These are phyloP conservation scores for Zosterops japonicus DNA, from an alignment of 2,113 vertebrate species.

Conservation along the genomic window DNA sequence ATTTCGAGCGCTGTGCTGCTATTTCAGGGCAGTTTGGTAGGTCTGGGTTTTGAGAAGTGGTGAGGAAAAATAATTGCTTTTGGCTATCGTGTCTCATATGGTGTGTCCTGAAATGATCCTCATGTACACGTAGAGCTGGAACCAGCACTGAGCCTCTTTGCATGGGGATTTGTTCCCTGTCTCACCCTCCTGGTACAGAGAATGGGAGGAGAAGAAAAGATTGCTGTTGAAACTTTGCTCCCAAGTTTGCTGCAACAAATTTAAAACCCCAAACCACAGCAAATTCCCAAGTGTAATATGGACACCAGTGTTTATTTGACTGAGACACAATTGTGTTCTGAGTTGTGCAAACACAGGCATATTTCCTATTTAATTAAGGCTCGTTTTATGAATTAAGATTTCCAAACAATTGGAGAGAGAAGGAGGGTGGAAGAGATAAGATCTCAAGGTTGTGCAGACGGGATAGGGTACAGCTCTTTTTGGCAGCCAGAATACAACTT, in stretches of 20 bases:
- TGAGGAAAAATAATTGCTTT: conserved; percentile 45
- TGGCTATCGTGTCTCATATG: not conserved
- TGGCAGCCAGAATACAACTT: not conserved
- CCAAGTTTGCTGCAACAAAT: not conserved
- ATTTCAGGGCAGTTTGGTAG: conserved; percentile 38
- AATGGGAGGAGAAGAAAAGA: conserved; percentile 9
- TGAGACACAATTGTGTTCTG: not conserved
- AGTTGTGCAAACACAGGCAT: conserved; percentile 44
- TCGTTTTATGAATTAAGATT: not conserved
- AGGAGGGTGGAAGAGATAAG: conserved; percentile 11
- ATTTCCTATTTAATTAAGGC: conserved; percentile 31
- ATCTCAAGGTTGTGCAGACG: not conserved
- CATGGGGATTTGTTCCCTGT: not conserved
- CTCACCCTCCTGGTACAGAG: not conserved
- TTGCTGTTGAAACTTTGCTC: conserved; percentile 12
- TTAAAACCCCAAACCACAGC: conserved; percentile 50
- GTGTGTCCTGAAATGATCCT: conserved; percentile 50
- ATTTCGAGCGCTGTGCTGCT: conserved; percentile 24
- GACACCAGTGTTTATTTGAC: conserved; percentile 57
- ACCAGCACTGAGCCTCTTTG: not conserved
- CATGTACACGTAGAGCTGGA: conserved; percentile 4
- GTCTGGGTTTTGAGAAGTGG: conserved; percentile 41
- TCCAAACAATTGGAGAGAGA: not conserved
- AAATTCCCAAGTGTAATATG: conserved; percentile 17
- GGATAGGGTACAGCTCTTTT: not conserved